A percentile compares a stretch with the other conserved stretches of the same genome.
phyloP scores from a whole-genome alignment of 2,797 vertebrate genomes.

The Sebastiscus tertius region DNA sequence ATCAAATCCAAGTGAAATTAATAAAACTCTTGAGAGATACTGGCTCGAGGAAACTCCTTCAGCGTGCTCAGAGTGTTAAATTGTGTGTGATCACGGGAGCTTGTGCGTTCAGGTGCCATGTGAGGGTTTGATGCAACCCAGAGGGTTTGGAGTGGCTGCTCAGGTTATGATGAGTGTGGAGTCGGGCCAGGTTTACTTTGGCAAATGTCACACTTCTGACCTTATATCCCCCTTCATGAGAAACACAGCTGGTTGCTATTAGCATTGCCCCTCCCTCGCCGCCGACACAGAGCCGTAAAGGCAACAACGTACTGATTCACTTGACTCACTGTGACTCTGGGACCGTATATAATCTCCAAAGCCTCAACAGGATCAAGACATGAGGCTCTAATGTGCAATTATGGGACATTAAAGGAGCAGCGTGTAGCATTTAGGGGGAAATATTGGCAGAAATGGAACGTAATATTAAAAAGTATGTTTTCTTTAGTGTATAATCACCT shows the following conservation, averaged over 20 bases:
- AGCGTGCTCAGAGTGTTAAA: neutral
- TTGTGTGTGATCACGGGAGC: neutral
- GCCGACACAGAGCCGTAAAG: constrained; percentile 32
- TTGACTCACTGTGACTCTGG: constrained; percentile 28
- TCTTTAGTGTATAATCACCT: neutral
- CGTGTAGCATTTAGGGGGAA: neutral
- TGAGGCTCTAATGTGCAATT: neutral
- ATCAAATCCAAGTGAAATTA: constrained; percentile 31
- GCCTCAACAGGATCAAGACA: constrained; percentile 16
- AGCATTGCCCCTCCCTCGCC: constrained; percentile 46
- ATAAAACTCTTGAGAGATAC: constrained; percentile 10
- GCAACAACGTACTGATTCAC: constrained; percentile 44
- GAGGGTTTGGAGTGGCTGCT: constrained; percentile 47
- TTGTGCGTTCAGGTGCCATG: constrained; percentile 40
- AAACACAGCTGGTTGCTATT: constrained; percentile 76
- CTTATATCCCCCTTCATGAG: constrained; percentile 64
- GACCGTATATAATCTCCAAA: constrained; percentile 22
- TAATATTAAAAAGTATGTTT: neutral
- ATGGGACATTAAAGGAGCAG: neutral
- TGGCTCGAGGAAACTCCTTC: neutral
- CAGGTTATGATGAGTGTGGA: constrained; percentile 68
- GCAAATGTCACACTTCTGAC: constrained; percentile 69
- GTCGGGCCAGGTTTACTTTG: constrained; percentile 76
- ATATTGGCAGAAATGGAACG: too few species aligned
- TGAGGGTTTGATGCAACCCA: constrained; percentile 48